A percentile compares a stretch with the other conserved stretches of the same genome.
phyloP scores from a whole-genome alignment of 2,113 vertebrate genomes.

The Nesogale talazaci region DNA sequence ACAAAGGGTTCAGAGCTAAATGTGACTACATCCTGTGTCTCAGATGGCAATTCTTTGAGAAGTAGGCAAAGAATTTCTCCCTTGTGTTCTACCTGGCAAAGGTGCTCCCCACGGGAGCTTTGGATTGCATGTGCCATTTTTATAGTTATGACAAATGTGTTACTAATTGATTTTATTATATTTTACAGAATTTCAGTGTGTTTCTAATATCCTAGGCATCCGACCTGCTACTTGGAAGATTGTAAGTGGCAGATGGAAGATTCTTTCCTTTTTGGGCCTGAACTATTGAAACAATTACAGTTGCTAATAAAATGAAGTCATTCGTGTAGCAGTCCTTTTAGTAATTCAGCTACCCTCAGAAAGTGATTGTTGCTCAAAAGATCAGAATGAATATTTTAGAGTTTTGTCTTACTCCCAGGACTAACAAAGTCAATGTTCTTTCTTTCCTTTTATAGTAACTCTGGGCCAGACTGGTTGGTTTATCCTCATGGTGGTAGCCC shows the following conservation, averaged over 20 bases:
- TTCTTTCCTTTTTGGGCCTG: background rate
- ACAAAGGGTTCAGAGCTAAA: background rate
- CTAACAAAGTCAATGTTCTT: too few relatives aligned
- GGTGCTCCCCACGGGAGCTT: background rate
- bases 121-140: background rate
- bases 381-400: too few relatives aligned
- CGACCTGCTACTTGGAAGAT: background rate
- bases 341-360: too few relatives aligned
- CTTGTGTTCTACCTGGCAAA: background rate
- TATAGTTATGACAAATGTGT: background rate
- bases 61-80: background rate
- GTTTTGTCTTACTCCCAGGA: too few relatives aligned
- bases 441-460: too few relatives aligned
- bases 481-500: too few relatives aligned
- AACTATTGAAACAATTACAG: background rate
- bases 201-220: background rate
- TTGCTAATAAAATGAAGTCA: background rate
- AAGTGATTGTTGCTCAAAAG: too few relatives aligned
- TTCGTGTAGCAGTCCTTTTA: background rate
- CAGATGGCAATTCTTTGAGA: background rate
- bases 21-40: background rate
- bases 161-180: background rate
- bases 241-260: background rate
- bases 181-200: background rate
- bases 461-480: too few relatives aligned